phyloP scores from a whole-genome alignment of 2,888 invertebrate species.

The Hypomecis atomaria region DNA sequence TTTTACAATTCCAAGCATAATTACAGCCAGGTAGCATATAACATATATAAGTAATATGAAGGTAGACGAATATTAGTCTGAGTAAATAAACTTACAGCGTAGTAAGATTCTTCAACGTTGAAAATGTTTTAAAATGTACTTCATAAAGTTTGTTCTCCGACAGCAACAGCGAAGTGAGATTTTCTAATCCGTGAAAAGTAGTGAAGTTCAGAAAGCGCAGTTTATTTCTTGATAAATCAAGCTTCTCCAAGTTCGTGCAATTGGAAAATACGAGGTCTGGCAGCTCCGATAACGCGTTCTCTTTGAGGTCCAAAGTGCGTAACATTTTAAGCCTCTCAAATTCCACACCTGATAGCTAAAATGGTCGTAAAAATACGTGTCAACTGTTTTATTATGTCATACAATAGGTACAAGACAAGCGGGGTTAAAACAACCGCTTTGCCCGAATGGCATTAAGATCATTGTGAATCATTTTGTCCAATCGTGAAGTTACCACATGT shows the following conservation, averaged over 20 bases:
- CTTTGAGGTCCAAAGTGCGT: constrained; percentile 87
- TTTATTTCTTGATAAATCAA: constrained; percentile 88
- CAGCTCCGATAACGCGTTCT: constrained; percentile 85
- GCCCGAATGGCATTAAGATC: too few relatives aligned
- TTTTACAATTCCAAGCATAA: too few relatives aligned
- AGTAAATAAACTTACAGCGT: constrained; percentile 86
- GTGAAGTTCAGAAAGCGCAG: constrained; percentile 86
- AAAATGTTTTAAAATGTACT: constrained; percentile 87
- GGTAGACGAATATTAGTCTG: not conserved
- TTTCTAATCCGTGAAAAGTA: constrained; percentile 86
- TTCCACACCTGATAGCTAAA: constrained; percentile 83
- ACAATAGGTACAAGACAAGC: not conserved
- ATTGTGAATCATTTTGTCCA: too few relatives aligned
- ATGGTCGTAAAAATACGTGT: constrained; percentile 34
- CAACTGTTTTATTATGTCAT: not conserved
- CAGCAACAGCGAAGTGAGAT: constrained; percentile 87
- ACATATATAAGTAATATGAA: too few relatives aligned
- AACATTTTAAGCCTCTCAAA: constrained; percentile 83
- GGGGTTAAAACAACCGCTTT: too few relatives aligned
- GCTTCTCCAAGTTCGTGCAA: constrained; percentile 85
- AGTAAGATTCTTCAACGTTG: constrained; percentile 86
- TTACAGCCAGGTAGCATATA: not conserved
- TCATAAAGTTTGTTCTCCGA: constrained; percentile 88
- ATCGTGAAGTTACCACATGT: too few relatives aligned
- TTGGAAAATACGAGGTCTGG: constrained; percentile 85